These are phyloP conservation scores for Chelmon rostratus DNA, from an alignment of 2,797 vertebrate species.

Conservation along the genomic window DNA sequence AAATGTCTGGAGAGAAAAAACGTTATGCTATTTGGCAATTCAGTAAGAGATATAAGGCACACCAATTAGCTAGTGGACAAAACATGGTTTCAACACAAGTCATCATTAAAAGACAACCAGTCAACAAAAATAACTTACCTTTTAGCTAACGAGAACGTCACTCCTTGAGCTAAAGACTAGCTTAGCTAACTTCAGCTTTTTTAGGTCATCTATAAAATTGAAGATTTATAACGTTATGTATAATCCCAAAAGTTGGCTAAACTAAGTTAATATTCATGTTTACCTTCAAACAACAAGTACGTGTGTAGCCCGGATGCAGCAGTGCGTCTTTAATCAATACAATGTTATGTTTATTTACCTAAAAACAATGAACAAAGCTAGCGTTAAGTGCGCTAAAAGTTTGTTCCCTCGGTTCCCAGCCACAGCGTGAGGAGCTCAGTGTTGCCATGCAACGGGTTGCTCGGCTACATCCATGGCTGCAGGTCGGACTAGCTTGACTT, in stretches of 20 bases:
- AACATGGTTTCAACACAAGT: neutral
- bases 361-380: neutral
- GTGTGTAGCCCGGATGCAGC: neutral
- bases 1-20: no score
- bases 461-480: conserved; percentile 3
- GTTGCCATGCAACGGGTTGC: conserved; percentile 57
- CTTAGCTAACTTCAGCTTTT: neutral
- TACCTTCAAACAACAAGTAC: neutral
- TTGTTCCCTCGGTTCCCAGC: neutral
- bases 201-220: neutral
- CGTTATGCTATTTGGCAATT: neutral
- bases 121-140: conserved; percentile 8
- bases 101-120: neutral
- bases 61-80: neutral
- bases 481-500: neutral
- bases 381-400: neutral
- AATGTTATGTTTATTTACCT: neutral
- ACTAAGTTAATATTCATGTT: neutral
- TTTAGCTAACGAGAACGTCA: neutral
- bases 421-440: neutral
- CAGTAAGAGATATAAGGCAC: neutral
- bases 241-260: neutral
- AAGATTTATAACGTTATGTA: neutral
- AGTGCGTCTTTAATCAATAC: no score
- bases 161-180: neutral